These are phyloP conservation scores for Actinia equina DNA, from an alignment of 64 coral and sea anemone species.

Conservation along the genomic window DNA sequence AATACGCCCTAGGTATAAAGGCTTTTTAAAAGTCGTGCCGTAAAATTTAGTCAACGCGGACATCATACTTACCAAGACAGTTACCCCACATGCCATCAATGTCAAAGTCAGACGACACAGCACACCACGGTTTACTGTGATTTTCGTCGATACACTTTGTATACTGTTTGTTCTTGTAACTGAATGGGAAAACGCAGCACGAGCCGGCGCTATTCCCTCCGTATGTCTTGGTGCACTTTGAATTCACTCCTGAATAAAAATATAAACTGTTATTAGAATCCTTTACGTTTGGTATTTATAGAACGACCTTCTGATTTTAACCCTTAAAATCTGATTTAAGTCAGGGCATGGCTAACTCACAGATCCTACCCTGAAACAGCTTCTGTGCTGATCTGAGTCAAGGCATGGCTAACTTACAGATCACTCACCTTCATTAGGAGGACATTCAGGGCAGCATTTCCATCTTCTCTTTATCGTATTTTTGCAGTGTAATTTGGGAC, in stretches of 20 bases:
- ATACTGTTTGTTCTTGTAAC: slow-evolving; percentile 73
- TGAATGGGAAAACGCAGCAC: slow-evolving; percentile 83
- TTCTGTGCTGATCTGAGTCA: too few species aligned
- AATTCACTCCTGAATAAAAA: slow-evolving; percentile 48
- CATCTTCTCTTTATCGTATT: slow-evolving; percentile 89
- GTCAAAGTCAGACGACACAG: slow-evolving; percentile 76
- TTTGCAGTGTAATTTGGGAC: slow-evolving; percentile 74
- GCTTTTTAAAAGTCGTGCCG: too few species aligned
- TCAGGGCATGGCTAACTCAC: neutral
- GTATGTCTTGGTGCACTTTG: slow-evolving; percentile 58
- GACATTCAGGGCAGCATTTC: slow-evolving; percentile 92
- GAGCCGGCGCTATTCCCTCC: slow-evolving; percentile 51
- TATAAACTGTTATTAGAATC: neutral
- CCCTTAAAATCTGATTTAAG: too few species aligned
- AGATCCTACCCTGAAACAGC: too few species aligned
- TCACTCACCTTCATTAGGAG: slow-evolving; percentile 47
- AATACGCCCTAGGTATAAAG: too few species aligned
- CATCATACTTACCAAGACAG: slow-evolving; percentile 63
- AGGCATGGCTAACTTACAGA: neutral
- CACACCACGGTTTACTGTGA: slow-evolving; percentile 70
- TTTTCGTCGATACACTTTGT: slow-evolving; percentile 61
- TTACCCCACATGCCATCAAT: slow-evolving; percentile 88
- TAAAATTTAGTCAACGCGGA: neutral
- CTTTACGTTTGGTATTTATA: too few species aligned
- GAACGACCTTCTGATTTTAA: neutral